phyloP scores from a whole-genome alignment of 1,140 invertebrate species.

The Megalonaias nervosa region DNA sequence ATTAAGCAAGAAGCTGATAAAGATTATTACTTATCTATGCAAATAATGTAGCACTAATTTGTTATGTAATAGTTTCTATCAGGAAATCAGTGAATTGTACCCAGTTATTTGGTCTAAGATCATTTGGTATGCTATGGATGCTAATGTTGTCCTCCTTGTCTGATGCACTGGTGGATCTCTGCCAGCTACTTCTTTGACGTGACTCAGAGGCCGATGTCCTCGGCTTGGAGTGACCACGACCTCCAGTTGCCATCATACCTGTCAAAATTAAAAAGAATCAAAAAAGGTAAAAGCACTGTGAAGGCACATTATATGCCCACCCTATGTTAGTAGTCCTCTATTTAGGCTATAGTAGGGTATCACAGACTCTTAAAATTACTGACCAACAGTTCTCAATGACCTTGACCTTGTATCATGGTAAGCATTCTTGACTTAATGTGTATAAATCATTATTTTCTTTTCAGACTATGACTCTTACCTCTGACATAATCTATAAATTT shows the following conservation, averaged over 20 bases:
- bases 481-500: too few relatives aligned
- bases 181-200: conserved; percentile 49
- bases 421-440: too few relatives aligned
- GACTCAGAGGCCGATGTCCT: conserved; percentile 49
- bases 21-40: too few relatives aligned
- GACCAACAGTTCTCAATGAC: too few relatives aligned
- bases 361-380: too few relatives aligned
- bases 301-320: neutral
- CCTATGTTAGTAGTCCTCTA: neutral
- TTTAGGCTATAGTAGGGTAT: too few relatives aligned
- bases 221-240: conserved; percentile 39
- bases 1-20: too few relatives aligned
- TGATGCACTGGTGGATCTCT: conserved; percentile 58
- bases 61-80: too few relatives aligned
- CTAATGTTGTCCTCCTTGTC: conserved; percentile 64
- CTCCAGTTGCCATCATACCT: conserved; percentile 53
- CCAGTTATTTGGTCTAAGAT: conserved; percentile 66
- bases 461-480: too few relatives aligned
- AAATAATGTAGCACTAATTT: too few relatives aligned
- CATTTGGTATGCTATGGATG: conserved; percentile 58
- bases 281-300: neutral
- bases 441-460: too few relatives aligned
- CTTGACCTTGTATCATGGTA: too few relatives aligned
- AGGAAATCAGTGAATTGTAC: conserved; percentile 37
- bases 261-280: conserved; percentile 15